phyloP scores from a whole-genome alignment of 2,888 invertebrate species.

The Tetragnatha montana region DNA sequence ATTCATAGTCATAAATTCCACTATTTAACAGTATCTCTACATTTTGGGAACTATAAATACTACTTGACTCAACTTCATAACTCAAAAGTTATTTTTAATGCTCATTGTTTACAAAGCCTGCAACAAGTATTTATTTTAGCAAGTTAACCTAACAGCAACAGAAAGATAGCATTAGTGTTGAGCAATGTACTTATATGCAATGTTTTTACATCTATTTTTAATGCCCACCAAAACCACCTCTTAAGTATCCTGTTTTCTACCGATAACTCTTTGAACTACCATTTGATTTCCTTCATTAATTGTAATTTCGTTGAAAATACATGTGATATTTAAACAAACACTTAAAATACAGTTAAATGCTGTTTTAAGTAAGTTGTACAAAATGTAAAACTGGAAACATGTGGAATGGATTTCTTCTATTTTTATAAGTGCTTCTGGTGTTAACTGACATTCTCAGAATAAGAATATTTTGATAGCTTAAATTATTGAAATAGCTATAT shows the following conservation, averaged over 20 bases:
- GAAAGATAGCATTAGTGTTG: no score
- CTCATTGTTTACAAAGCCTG: no score
- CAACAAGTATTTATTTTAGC: no score
- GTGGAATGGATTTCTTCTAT: slow-evolving; percentile 36
- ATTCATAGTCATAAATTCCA: no score
- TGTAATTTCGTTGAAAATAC: not conserved
- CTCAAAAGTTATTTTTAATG: no score
- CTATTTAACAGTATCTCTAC: no score
- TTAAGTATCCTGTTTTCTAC: not conserved
- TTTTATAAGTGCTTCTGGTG: slow-evolving; percentile 32
- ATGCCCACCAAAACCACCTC: no score
- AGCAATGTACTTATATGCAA: no score
- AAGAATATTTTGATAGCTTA: not conserved
- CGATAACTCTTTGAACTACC: not conserved
- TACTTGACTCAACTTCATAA: no score
- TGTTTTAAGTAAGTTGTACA: slow-evolving; percentile 13
- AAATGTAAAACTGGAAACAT: slow-evolving; percentile 8
- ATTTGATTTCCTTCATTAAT: not conserved
- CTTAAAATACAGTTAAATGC: not conserved
- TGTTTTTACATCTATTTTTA: no score
- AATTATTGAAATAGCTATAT: not conserved
- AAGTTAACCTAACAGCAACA: no score
- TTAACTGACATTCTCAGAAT: slow-evolving; percentile 15
- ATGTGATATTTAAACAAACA: slow-evolving; percentile 30
- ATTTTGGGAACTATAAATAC: no score